phyloP scores from a whole-genome alignment of 2,113 vertebrate species.

The Ochotona princeps region DNA sequence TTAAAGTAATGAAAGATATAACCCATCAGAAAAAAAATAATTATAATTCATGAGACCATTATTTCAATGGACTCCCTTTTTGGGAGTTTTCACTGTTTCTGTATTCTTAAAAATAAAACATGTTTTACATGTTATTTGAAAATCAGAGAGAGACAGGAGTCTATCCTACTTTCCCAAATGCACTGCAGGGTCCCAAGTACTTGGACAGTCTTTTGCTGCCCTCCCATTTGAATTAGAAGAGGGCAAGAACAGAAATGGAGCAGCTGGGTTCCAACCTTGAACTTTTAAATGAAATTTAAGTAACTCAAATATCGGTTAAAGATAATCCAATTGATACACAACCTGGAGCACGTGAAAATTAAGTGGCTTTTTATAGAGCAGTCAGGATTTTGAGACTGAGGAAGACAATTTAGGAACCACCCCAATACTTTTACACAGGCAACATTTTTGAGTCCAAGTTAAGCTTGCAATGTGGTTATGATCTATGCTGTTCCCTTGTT shows the following conservation, averaged over 20 bases:
- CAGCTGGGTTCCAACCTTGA: background rate
- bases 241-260: too few relatives aligned
- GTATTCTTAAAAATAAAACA: background rate
- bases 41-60: background rate
- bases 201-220: too few relatives aligned
- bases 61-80: background rate
- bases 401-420: background rate
- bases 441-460: background rate
- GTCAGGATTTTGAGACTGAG: background rate
- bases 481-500: background rate
- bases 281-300: constrained; percentile 27
- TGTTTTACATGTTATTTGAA: too few relatives aligned
- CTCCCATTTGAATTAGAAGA: too few relatives aligned
- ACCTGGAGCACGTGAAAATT: background rate
- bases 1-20: background rate
- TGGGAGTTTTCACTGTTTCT: background rate
- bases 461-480: background rate
- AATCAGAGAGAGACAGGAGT: too few relatives aligned
- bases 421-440: background rate
- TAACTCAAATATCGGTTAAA: background rate
- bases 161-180: background rate
- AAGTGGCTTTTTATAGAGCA: background rate
- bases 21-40: background rate
- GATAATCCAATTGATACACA: background rate
- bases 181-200: too few relatives aligned